Evolutionary conservation across 2,888 invertebrate genomes (phyloP).

Genomic region (Drosophila picticornis): DNA sequence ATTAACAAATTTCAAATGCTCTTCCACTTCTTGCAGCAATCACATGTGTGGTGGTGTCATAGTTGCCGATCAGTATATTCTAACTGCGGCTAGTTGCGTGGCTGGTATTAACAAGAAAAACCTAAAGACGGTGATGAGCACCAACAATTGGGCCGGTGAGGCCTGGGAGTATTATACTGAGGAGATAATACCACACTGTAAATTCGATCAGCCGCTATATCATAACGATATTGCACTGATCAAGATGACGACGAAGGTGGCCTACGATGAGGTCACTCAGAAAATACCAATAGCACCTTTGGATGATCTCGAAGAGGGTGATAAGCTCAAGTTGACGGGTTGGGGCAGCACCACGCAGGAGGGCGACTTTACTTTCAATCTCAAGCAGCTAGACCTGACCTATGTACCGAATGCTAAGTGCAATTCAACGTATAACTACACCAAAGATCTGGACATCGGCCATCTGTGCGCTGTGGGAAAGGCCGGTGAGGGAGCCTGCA

Average conservation of each 20-base stretch:
- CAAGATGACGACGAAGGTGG: conserved; percentile 86
- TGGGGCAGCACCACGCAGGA: conserved; percentile 87
- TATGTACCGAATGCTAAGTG: conserved; percentile 86
- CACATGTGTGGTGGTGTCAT: conserved; percentile 84
- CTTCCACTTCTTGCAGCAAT: conserved; percentile 58
- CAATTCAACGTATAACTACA: conserved; percentile 77
- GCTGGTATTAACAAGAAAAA: conserved; percentile 71
- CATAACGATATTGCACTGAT: conserved; percentile 90
- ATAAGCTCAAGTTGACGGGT: conserved; percentile 87
- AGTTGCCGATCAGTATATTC: conserved; percentile 75
- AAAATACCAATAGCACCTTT: conserved; percentile 87
- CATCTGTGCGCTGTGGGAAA: conserved; percentile 87
- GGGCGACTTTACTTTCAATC: conserved; percentile 85
- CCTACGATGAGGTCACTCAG: conserved; percentile 86
- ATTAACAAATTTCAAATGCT: neutral
- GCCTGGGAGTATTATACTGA: conserved; percentile 74
- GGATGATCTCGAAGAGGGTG: conserved; percentile 85
- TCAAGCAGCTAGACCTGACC: conserved; percentile 86
- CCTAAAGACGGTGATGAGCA: conserved; percentile 79
- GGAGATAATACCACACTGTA: conserved; percentile 75
- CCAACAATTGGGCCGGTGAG: conserved; percentile 75
- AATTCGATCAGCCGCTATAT: conserved; percentile 82
- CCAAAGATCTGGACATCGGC: conserved; percentile 86
- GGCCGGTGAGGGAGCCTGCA: conserved; percentile 85
- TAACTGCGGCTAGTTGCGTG: conserved; percentile 84